Evolutionary conservation across 2,113 vertebrate species (phyloP).

Genomic region (Amia ocellicauda): DNA sequence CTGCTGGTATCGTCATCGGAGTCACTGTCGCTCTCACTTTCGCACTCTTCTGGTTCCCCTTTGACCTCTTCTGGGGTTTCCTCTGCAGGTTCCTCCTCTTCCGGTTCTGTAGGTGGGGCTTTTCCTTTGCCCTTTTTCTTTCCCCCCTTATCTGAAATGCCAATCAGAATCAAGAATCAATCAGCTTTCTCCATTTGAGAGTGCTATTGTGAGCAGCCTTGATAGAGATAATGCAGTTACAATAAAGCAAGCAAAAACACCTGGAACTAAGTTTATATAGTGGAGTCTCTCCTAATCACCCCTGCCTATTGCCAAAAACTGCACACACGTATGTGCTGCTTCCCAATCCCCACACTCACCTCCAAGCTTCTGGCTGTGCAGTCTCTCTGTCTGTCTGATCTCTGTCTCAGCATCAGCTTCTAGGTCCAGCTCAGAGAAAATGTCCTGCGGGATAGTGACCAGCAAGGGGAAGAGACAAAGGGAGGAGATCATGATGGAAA

Average conservation of each 20-base stretch:
- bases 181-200: too few relatives aligned
- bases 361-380: conserved; percentile 47
- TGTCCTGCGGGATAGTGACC: conserved; percentile 83
- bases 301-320: not conserved
- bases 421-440: conserved; percentile 80
- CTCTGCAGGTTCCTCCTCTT: conserved; percentile 42
- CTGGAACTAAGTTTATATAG: too few relatives aligned
- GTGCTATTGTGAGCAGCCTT: too few relatives aligned
- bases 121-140: conserved; percentile 50
- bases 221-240: too few relatives aligned
- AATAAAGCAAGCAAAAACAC: too few relatives aligned
- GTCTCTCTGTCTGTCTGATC: conserved; percentile 73
- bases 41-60: conserved; percentile 37
- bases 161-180: not conserved
- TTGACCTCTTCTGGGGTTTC: conserved; percentile 20
- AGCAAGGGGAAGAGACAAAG: conserved; percentile 31
- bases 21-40: conserved; percentile 47
- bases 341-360: conserved; percentile 34
- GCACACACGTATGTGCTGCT: not conserved
- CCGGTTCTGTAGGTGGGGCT: conserved; percentile 21
- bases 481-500: too few relatives aligned
- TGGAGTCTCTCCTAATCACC: too few relatives aligned
- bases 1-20: conserved; percentile 65
- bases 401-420: conserved; percentile 75
- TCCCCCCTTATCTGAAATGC: conserved; percentile 39